These are phyloP conservation scores for Troides helena DNA, from an alignment of 2,888 invertebrate genomes.

Conservation along the genomic window DNA sequence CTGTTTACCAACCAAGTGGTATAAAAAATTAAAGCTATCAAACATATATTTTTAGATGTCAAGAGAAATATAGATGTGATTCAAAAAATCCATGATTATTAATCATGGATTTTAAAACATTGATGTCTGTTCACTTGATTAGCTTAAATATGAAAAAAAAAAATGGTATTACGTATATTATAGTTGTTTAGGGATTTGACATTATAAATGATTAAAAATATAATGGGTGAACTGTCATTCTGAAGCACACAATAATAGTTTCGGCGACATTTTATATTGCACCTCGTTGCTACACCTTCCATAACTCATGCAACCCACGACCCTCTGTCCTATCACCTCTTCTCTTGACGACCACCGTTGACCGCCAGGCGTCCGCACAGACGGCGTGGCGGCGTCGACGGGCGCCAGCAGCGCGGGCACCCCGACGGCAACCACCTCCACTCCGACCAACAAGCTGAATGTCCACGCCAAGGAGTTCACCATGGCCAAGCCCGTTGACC, in stretches of 20 bases:
- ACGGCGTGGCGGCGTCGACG: conserved; percentile 68
- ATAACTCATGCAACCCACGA: conserved; percentile 38
- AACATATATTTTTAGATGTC: no score
- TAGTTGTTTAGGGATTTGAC: no score
- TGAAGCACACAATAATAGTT: background rate
- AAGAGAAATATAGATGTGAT: no score
- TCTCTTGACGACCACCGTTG: conserved; percentile 74
- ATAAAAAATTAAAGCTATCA: no score
- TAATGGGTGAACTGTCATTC: background rate
- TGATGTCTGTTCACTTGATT: no score
- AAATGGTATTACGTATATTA: no score
- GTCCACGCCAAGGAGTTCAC: conserved; percentile 95
- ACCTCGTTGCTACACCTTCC: conserved; percentile 31
- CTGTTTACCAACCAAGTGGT: no score
- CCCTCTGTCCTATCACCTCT: conserved; percentile 68
- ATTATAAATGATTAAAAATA: no score
- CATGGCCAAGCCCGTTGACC: conserved; percentile 84
- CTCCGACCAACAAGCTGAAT: conserved; percentile 84
- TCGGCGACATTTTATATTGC: background rate
- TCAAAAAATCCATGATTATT: no score
- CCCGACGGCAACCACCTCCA: conserved; percentile 44
- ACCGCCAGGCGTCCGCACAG: conserved; percentile 82
- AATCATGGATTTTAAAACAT: no score
- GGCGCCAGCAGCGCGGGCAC: conserved; percentile 42
- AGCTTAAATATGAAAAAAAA: no score